Evolutionary conservation across 2,888 invertebrate genomes (phyloP), one percentile per base, ranked within the genome.

Genomic region (Arrhopalites spinosus): DNA sequence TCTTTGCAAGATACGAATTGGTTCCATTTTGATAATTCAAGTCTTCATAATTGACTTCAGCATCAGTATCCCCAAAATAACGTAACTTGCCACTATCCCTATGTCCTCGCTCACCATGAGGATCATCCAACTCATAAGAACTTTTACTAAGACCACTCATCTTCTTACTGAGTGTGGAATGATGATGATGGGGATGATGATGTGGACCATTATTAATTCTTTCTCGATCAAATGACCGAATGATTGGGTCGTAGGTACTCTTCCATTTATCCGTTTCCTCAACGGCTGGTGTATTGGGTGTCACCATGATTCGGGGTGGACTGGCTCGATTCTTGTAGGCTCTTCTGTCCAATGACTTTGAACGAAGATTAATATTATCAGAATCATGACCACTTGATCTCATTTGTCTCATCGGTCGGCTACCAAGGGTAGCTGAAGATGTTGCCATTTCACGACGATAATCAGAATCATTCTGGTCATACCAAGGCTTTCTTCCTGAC

Each of bases 381-480:
- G 68, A 72, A 20, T 78, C 75, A 20, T 77, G 45, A 20, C 63
- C 61, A 13, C 71, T 59, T 67, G 77, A 72, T 59, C 77, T 71
- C 61, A 70, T 63, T 15, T 36, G 64, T 50, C 75, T 75, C 61
- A 66, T 63, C 11, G 27, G 66, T 53, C 75, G 75, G 43, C 77
- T 66, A n/a, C 73, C 77, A 64, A 78, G 73, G 23, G 78, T 78
- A 5, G 77, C 77, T 71, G 78, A 78, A 67, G 45, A 71, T 70
- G 76, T 78, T 15, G 79, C 79, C 53, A 81, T 63, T 53, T 79
- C 79, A 50, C 79, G 76, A 61, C 81, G 73, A 69, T 81, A 81
- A 56, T 81, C 81, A 30, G 80, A 77, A 61, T 80, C 80, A 64
- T 77, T 74, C 47, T 74, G 70, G 68, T 74, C 73, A 61, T 73